phyloP scores from a whole-genome alignment of 2,113 vertebrate genomes.

The Anser brachyrhynchus region DNA sequence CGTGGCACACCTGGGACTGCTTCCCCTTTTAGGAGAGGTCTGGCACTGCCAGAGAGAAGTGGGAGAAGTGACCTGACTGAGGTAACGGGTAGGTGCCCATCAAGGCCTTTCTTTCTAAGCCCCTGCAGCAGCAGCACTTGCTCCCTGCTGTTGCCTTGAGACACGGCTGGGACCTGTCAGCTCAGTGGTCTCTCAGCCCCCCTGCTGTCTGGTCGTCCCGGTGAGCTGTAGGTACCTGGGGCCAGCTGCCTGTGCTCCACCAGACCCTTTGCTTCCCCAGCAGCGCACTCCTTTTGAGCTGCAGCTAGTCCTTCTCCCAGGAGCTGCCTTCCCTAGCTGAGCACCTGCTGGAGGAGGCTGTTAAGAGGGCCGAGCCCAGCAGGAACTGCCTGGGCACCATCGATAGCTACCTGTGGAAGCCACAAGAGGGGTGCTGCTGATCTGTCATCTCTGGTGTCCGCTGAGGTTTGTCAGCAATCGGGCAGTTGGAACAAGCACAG shows the following conservation, averaged over 20 bases:
- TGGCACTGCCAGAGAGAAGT: background rate
- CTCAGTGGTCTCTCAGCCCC: background rate
- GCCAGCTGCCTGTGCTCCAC: background rate
- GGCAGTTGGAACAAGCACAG: background rate
- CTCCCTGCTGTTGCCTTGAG: background rate
- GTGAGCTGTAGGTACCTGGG: background rate
- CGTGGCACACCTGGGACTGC: background rate
- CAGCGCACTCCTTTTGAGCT: background rate
- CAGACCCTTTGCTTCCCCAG: no score
- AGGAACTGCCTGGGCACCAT: background rate
- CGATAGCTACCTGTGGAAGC: background rate
- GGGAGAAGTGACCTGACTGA: background rate
- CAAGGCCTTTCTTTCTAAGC: no score
- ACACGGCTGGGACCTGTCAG: background rate
- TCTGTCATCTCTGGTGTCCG: background rate
- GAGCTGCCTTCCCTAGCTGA: rapidly evolving
- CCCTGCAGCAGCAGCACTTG: background rate
- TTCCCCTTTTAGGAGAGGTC: background rate
- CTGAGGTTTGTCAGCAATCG: background rate
- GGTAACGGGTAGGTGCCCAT: background rate
- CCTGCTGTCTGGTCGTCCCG: background rate
- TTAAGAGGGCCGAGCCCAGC: background rate
- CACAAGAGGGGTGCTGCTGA: background rate
- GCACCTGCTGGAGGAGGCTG: background rate
- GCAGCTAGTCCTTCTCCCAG: background rate